Conservation (phyloP, 2,113 vertebrate species). For the Budorcas taxicolor region DNA sequence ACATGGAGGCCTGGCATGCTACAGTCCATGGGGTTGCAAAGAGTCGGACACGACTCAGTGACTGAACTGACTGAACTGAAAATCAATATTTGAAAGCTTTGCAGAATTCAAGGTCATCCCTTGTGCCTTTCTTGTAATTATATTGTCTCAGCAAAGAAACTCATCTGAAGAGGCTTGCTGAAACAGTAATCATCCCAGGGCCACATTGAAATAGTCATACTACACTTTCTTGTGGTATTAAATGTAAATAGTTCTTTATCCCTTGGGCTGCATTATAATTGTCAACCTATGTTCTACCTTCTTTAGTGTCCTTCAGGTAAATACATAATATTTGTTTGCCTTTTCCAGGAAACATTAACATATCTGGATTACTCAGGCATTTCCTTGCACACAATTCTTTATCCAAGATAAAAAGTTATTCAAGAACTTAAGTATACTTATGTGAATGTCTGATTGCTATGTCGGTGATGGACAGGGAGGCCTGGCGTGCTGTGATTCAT, state of each 20-base stretch:
- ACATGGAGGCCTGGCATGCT: not conserved
- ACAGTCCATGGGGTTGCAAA: not conserved
- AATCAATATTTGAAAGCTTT: not conserved
- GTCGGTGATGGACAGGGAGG: not conserved
- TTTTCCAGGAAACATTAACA: not conserved
- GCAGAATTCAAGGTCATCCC: not conserved
- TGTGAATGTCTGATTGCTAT: not conserved
- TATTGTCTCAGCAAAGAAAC: not conserved
- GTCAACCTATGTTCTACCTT: not conserved
- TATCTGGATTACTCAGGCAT: not conserved
- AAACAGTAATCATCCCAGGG: not conserved
- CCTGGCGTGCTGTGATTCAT: too few species aligned
- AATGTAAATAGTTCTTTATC: not conserved
- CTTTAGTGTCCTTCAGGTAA: not conserved
- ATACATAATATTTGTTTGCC: not conserved
- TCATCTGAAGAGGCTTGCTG: not conserved
- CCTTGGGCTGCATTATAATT: not conserved
- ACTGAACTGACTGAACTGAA: not conserved
- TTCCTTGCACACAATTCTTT: not conserved
- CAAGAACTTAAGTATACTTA: not conserved
- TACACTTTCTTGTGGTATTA: not conserved
- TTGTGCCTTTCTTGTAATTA: not conserved
- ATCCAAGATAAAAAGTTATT: not conserved
- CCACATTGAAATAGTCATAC: not conserved
- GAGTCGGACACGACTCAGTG: rapidly evolving